phyloP scores from a whole-genome alignment of 2,113 vertebrate species.

The Esox niger region DNA sequence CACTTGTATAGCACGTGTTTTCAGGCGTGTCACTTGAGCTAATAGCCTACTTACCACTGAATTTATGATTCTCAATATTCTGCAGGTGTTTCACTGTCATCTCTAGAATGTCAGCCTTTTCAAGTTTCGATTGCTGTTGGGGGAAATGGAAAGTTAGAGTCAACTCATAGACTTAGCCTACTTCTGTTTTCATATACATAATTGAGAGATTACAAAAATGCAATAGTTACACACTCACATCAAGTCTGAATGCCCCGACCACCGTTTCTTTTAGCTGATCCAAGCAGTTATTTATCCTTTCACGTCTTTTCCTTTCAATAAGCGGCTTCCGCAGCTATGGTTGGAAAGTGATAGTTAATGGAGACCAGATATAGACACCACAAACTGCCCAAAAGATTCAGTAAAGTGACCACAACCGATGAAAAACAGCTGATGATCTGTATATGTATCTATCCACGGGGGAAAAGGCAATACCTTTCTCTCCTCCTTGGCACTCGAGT shows the following conservation, averaged over 20 bases:
- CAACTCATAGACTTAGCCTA: not conserved
- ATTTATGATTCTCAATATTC: conserved; percentile 80
- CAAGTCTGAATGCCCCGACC: conserved; percentile 82
- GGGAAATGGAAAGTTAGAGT: not conserved
- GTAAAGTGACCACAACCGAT: not conserved
- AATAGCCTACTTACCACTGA: conserved; percentile 70
- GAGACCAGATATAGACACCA: not conserved
- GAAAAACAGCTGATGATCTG: not conserved
- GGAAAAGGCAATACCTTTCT: conserved; percentile 77
- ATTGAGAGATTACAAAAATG: not conserved
- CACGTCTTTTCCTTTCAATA: conserved; percentile 85
- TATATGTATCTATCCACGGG: not conserved
- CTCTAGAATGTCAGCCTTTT: conserved; percentile 90
- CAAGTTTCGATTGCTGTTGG: conserved; percentile 85
- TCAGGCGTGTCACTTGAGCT: not conserved
- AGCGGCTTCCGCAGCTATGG: conserved; percentile 84
- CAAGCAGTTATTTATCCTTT: conserved; percentile 87
- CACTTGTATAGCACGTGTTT: no score
- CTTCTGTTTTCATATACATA: not conserved
- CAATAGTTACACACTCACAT: conserved; percentile 73
- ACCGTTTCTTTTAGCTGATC: conserved; percentile 88
- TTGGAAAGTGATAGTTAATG: conserved; percentile 23
- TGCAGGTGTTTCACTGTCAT: conserved; percentile 92
- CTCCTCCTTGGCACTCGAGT: conserved; percentile 79
- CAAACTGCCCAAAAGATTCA: not conserved